Base-by-base conservation (phyloP, 2,888 invertebrate species). In the Acanthosoma haemorrhoidale region DNA sequence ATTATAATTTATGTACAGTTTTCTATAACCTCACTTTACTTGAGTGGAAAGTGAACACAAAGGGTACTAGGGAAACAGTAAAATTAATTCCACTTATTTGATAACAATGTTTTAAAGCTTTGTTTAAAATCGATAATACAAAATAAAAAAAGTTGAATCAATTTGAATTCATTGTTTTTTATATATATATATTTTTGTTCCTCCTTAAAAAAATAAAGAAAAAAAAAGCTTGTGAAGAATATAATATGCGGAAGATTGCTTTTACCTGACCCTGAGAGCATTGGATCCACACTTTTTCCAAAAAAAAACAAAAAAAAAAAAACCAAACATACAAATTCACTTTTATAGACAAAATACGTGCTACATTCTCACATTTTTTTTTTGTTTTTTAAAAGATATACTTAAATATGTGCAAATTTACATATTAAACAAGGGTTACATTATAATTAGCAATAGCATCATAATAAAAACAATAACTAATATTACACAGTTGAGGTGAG, bases 331-430 rank as follows among this genome's bases (percentile, higher is more conserved):
- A 67, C 34, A 51, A 63, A 57, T 29, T 57, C 18, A 29, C 31
- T 51, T 67, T 51, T 34, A 64, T 41, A 64, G 64, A 64, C 64
- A 64, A 64, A 64, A 64, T 64, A 36, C 64, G 64, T 64, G 64
- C 64, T 64, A 39, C 38, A 64, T 64, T 64, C 64, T 64, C 64
- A 41, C 64, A 41, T 64, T 64, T 64, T 61, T 64, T 64, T 43
- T 3, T 43, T 51, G 13, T 13, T 51, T 51, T n/a, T 51, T 51
- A 51, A 41, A 64, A 25, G 31, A 57, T 67, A 63, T 72, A 70
- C 68, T 68, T 60, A 69, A 69, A 70, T 68, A 72, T 72, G 72
- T 72, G 72, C 72, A 72, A 72, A 72, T 72, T 70, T 72, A 72
- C 72, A 72, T 68, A 69, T 60, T 69, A 71, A 69, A 69, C 66